phyloP scores from a whole-genome alignment of 2,113 vertebrate genomes.

The Felis catus region F.catus_Fca126_mat1.0 CM031413.1:121703501-121704000 shows the following conservation, averaged over 20 bases:
- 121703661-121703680: neutral
- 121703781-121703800: neutral
- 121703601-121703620: neutral
- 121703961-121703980: neutral
- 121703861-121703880: neutral
- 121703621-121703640: neutral
- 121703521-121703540: neutral
- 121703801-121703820: neutral
- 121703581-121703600: neutral
- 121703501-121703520: neutral
- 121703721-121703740: neutral
- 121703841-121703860: neutral
- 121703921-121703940: neutral
- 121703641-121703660: neutral
- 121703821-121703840: neutral
- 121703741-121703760: neutral
- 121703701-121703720: neutral
- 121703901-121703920: neutral
- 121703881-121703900: neutral
- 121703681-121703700: neutral
- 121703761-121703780: neutral
- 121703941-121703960: accelerated
- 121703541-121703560: neutral
- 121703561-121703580: neutral
- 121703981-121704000: neutral